phyloP scores from a whole-genome alignment of 2,888 invertebrate genomes.

The Cephus rjabovi region DNA sequence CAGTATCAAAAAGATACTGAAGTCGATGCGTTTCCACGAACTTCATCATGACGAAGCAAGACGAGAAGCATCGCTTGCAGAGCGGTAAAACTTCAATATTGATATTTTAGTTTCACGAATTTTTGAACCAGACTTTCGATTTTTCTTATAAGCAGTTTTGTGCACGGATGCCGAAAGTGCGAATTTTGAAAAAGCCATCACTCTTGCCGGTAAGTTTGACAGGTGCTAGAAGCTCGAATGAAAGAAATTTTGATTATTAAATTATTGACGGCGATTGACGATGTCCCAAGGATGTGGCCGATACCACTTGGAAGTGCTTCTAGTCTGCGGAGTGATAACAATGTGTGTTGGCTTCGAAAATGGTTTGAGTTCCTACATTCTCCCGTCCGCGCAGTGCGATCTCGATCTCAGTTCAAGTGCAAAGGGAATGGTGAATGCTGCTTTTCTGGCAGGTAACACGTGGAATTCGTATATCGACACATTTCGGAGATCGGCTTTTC shows the following conservation, averaged over 20 bases:
- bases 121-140: background rate
- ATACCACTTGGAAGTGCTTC: constrained; percentile 2
- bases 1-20: background rate
- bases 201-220: constrained; percentile 3
- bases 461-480: background rate
- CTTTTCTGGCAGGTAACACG: constrained; percentile 8
- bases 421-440: constrained; percentile 14
- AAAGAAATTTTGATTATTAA: background rate
- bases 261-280: background rate
- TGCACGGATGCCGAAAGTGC: background rate
- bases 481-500: background rate
- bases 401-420: constrained; percentile 1
- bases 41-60: background rate
- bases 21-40: background rate
- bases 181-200: constrained; percentile 12
- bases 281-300: constrained; percentile 10
- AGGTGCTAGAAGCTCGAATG: background rate
- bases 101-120: background rate
- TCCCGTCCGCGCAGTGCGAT: constrained; percentile 13
- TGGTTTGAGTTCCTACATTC: constrained; percentile 10
- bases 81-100: background rate
- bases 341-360: constrained; percentile 9
- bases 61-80: background rate
- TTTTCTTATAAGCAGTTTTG: background rate
- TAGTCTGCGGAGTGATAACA: constrained; percentile 9